These are phyloP conservation scores for Harpagoxenus sublaevis DNA, from an alignment of 2,888 invertebrate species.

Conservation along the genomic window DNA sequence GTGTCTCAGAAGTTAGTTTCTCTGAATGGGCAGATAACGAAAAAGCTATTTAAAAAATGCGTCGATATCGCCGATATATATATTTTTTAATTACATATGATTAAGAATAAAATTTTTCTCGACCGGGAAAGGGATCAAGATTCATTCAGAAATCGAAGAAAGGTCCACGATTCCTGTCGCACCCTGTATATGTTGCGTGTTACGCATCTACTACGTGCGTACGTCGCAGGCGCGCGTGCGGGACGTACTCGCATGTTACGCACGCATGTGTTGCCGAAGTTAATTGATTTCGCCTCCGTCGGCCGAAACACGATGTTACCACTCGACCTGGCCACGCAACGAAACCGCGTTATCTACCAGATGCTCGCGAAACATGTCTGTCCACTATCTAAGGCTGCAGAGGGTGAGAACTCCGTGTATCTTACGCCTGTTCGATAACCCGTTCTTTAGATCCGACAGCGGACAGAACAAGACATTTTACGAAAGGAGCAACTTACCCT, in stretches of 20 bases:
- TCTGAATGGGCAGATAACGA: not conserved
- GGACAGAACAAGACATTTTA: not conserved
- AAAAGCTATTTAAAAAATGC: not conserved
- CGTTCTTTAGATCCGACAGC: not conserved
- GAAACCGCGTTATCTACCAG: slow-evolving; percentile 69
- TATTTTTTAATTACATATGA: not conserved
- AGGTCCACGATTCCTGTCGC: not conserved
- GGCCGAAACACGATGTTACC: slow-evolving; percentile 73
- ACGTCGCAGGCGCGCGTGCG: slow-evolving; percentile 60
- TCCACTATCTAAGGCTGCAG: not conserved
- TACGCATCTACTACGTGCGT: slow-evolving; percentile 59
- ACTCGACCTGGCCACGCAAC: slow-evolving; percentile 73
- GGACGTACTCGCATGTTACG: slow-evolving; percentile 60
- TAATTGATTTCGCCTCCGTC: slow-evolving; percentile 83
- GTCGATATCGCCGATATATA: not conserved
- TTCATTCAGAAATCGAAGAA: not conserved
- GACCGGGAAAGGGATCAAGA: not conserved
- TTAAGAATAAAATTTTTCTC: not conserved
- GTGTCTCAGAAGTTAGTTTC: slow-evolving; percentile 26
- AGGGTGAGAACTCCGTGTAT: not conserved
- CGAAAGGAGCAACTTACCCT: not conserved
- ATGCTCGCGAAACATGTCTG: slow-evolving; percentile 48
- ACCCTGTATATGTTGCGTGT: slow-evolving; percentile 58
- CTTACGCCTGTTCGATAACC: not conserved
- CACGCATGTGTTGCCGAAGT: slow-evolving; percentile 71